A percentile compares a stretch with the other conserved stretches of the same genome.
phyloP scores from a whole-genome alignment of 1,140 invertebrate species.

The Microplitis demolitor region DNA sequence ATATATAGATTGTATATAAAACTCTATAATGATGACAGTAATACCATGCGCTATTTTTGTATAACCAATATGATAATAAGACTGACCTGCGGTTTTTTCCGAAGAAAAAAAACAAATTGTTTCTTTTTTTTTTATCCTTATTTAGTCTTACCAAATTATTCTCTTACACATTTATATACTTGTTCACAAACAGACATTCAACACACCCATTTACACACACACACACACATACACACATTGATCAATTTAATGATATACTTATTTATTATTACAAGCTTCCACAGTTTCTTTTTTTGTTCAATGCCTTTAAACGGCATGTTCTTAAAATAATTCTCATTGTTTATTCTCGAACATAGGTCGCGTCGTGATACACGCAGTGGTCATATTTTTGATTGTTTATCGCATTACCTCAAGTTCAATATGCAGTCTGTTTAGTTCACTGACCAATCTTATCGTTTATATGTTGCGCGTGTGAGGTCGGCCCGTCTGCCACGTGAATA shows the following conservation, averaged over 20 bases:
- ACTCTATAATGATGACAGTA: too few species aligned
- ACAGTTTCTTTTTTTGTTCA: not conserved
- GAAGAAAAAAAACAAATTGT: too few species aligned
- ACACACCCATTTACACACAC: not conserved
- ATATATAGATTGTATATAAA: too few species aligned
- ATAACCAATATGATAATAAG: too few species aligned
- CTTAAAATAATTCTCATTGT: not conserved
- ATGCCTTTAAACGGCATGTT: not conserved
- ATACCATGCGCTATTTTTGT: too few species aligned
- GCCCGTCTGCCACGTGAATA: conserved; percentile 2
- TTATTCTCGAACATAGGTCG: not conserved
- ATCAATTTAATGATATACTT: not conserved
- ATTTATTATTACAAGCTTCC: not conserved
- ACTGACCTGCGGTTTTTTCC: too few species aligned
- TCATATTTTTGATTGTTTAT: conserved; percentile 13
- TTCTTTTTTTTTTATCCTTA: too few species aligned
- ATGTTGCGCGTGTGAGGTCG: not conserved
- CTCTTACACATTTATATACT: not conserved
- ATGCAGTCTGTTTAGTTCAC: conserved; percentile 26
- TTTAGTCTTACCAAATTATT: too few species aligned
- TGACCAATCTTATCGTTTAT: conserved; percentile 22
- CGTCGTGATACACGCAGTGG: not conserved
- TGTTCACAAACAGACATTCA: not conserved
- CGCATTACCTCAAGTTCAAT: conserved; percentile 26
- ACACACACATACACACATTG: conserved; percentile 2